Evolutionary conservation across 1,140 invertebrate genomes (phyloP).

Genomic region (Laupala kohalensis): DNA sequence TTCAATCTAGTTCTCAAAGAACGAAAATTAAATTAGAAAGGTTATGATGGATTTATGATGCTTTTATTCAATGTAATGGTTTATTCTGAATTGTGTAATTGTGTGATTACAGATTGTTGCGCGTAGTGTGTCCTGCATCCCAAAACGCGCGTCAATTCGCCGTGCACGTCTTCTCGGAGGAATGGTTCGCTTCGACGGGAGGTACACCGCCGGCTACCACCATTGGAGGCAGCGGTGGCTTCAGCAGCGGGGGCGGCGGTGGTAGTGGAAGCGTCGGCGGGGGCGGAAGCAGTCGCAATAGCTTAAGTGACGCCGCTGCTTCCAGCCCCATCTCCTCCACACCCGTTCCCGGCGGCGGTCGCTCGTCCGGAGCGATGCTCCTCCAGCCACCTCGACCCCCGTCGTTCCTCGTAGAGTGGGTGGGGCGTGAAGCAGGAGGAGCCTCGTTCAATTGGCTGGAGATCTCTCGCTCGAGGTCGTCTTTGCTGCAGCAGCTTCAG

Average conservation of each 20-base stretch:
- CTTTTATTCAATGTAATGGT: too few relatives aligned
- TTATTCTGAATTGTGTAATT: too few relatives aligned
- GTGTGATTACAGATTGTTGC: conserved; percentile 40
- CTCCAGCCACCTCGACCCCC: conserved; percentile 36
- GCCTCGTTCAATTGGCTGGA: conserved; percentile 58
- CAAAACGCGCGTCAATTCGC: conserved; percentile 48
- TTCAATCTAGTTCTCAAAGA: too few relatives aligned
- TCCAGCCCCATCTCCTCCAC: neutral
- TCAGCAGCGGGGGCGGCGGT: conserved; percentile 4
- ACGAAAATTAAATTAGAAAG: too few relatives aligned
- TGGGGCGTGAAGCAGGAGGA: conserved; percentile 51
- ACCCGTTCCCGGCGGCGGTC: neutral
- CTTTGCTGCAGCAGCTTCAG: conserved; percentile 44
- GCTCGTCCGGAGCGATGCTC: conserved; percentile 15
- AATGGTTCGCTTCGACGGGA: conserved; percentile 34
- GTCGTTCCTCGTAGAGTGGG: conserved; percentile 55
- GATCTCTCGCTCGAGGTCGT: conserved; percentile 48
- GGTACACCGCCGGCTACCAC: neutral
- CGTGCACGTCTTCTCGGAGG: conserved; percentile 60
- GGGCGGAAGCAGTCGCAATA: neutral
- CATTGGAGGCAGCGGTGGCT: neutral
- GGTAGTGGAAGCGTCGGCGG: neutral
- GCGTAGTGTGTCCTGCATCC: conserved; percentile 57
- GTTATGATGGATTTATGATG: too few relatives aligned
- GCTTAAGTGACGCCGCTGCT: neutral